A percentile compares a stretch with the other conserved stretches of the same genome.
phyloP scores from a whole-genome alignment of 2,113 vertebrate species.

The Eudyptes chrysolophus region DNA sequence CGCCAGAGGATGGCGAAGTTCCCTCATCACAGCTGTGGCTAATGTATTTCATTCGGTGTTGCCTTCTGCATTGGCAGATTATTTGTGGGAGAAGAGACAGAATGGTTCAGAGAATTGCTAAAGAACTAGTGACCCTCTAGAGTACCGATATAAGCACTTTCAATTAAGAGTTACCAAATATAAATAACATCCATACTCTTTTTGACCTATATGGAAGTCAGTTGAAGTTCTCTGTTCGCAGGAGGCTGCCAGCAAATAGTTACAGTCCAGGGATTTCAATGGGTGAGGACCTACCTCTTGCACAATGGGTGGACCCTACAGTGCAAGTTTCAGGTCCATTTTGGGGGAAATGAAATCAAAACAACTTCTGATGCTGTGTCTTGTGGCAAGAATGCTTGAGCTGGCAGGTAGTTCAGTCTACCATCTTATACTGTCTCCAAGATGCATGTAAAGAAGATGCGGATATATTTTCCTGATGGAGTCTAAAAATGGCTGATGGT shows the following conservation, averaged over 20 bases:
- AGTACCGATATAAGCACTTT: not conserved
- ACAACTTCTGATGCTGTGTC: not conserved
- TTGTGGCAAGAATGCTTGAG: not conserved
- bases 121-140: not conserved
- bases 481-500: not conserved
- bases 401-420: not conserved
- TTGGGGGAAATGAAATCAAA: not conserved
- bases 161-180: not conserved
- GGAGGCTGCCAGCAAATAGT: not conserved
- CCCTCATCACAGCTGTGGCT: not conserved
- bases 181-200: not conserved
- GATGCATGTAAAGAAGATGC: not conserved
- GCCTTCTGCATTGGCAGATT: not conserved
- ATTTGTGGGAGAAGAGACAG: not conserved
- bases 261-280: not conserved
- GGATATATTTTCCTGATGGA: not conserved
- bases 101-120: not conserved
- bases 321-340: not conserved
- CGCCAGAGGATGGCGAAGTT: not conserved
- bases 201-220: not conserved
- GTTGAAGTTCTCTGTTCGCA: not conserved
- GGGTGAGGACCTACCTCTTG: not conserved
- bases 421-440: not conserved
- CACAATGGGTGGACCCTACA: not conserved
- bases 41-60: not conserved